phyloP scores from a whole-genome alignment of 1,140 invertebrate genomes.

The Ditylenchus dipsaci region DNA sequence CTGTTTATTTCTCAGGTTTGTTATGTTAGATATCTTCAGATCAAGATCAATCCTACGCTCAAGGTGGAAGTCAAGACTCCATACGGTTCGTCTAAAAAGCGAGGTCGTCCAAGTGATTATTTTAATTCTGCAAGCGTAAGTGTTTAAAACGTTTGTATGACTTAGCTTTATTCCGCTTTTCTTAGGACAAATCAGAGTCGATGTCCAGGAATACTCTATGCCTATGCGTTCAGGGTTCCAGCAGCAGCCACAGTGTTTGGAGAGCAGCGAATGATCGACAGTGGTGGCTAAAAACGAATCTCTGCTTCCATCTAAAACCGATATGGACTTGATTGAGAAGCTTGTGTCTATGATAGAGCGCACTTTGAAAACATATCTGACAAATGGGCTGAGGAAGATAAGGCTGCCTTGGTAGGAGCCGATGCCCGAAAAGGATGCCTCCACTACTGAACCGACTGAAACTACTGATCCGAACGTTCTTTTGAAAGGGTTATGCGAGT shows the following conservation, averaged over 20 bases:
- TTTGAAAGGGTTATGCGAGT: conserved; percentile 94
- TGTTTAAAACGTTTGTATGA: too few species aligned
- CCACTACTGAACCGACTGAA: conserved; percentile 2
- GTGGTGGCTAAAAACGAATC: conserved; percentile 83
- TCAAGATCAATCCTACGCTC: conserved; percentile 78
- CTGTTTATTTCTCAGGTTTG: neutral
- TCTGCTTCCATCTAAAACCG: conserved; percentile 87
- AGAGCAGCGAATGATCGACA: conserved; percentile 88
- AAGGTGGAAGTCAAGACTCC: conserved; percentile 89
- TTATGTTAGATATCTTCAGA: conserved; percentile 54
- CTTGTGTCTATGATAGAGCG: conserved; percentile 80
- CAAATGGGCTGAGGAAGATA: conserved; percentile 58
- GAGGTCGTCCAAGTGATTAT: too few species aligned
- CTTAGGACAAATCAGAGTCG: too few species aligned
- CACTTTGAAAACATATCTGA: conserved; percentile 89
- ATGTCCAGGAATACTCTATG: too few species aligned
- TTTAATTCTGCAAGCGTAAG: too few species aligned
- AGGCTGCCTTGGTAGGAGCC: too few species aligned
- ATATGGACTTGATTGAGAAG: conserved; percentile 82
- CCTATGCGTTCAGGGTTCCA: conserved; percentile 64
- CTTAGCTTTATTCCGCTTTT: too few species aligned
- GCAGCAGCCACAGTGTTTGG: conserved; percentile 66
- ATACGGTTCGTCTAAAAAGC: conserved; percentile 2
- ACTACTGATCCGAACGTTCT: conserved; percentile 62
- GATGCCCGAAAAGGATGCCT: too few species aligned